Evolutionary conservation across 92 coral and sea anemone species (phyloP), one percentile per base, ranked within the genome.

Genomic region (Anthopleura xanthogrammica): DNA sequence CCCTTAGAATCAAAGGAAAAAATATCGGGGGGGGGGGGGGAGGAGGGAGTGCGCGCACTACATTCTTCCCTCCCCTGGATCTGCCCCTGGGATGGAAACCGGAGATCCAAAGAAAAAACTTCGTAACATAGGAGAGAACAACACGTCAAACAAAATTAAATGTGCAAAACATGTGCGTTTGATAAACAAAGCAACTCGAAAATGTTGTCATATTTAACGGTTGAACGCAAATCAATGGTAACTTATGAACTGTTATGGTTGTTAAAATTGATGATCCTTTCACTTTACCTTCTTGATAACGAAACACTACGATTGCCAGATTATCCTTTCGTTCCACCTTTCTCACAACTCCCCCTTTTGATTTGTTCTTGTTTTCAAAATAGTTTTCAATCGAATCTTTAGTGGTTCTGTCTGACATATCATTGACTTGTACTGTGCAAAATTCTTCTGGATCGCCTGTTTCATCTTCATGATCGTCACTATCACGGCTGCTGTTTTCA

Each of bases 281-380:
- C n/a, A 57, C 22, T 68, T 68, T 68, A 68, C 74, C 74, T 29
- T 29, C 0, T 11, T 11, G 7, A 68, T n/a, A 14, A 9, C 41
- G 74, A 68, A 68, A 29, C 74, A 68, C 74, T 11, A 76, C 58
- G 13, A 42, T 76, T 12, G 79, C 79, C 52, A 74, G 77, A 20
- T 20, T 20, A 36, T 36, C 8, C 48, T 74, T 4, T 12, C 66
- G 14, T 23, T 17, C 54, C 76, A 66, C 84, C 5, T 64, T 50
- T 11, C 77, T 68, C 42, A 80, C 84, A 5, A 2, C 16, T 40
- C 84, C 84, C 1, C 84, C 84, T 36, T 68, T 68, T 36, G 84
- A 80, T 24, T 72, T 68, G 12, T 73, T 68, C 23, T 46, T 80
- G 77, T 80, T 80, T 65, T 80, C 84, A 66, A 80, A 80, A 22